A percentile compares a stretch with the other conserved stretches of the same genome.
phyloP scores from a whole-genome alignment of 1,140 invertebrate species.

The Pteromalus puparum region DNA sequence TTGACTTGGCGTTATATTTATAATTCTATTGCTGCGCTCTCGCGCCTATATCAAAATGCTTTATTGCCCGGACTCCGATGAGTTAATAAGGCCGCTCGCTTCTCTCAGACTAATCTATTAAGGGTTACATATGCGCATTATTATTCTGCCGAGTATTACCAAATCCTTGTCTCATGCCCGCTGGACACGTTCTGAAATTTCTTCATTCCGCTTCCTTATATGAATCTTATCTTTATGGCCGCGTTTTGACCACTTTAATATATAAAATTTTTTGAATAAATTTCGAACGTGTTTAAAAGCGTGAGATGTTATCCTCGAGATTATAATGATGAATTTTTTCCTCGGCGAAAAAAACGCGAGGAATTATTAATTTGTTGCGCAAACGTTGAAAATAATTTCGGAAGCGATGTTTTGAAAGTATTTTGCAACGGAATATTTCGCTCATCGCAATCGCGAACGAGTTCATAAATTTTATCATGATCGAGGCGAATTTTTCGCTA shows the following conservation, averaged over 20 bases:
- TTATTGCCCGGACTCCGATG: constrained; percentile 25
- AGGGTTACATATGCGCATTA: neutral
- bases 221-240: constrained; percentile 44
- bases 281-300: constrained; percentile 7
- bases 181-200: neutral
- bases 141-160: constrained; percentile 4
- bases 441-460: too few relatives aligned
- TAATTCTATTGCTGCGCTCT: neutral
- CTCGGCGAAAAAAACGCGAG: neutral
- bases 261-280: constrained; percentile 34
- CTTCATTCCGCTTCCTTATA: constrained; percentile 29
- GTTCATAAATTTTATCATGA: too few relatives aligned
- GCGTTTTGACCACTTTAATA: constrained; percentile 29
- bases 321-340: constrained; percentile 28
- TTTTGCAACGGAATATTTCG: too few relatives aligned
- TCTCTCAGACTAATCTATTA: constrained; percentile 6
- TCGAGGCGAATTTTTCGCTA: too few relatives aligned
- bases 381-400: constrained; percentile 2
- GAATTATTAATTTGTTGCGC: constrained; percentile 9
- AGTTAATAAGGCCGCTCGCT: constrained; percentile 30
- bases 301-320: constrained; percentile 17
- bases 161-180: neutral
- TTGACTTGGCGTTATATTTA: constrained; percentile 19
- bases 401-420: neutral
- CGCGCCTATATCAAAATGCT: constrained; percentile 19